phyloP scores from a whole-genome alignment of 2,888 invertebrate species.

The Lymantria monacha region DNA sequence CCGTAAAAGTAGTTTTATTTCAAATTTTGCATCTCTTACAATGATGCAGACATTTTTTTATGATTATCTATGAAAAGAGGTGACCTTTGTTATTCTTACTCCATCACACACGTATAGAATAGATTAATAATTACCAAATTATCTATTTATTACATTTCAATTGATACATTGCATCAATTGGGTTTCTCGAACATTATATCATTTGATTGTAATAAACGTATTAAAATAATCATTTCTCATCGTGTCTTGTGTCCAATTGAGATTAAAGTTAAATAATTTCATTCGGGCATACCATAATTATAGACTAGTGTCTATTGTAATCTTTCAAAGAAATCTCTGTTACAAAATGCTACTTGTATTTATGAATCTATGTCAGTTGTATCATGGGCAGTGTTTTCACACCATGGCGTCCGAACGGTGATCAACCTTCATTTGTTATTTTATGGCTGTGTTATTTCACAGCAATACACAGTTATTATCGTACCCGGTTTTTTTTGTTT shows the following conservation, averaged over 20 bases:
- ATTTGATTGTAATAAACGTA: conserved; percentile 40
- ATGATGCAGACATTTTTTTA: too few species aligned
- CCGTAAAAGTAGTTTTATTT: too few species aligned
- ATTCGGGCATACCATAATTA: background rate
- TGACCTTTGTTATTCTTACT: too few species aligned
- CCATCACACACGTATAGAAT: too few species aligned
- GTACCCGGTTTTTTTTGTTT: background rate
- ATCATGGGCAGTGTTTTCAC: conserved; percentile 9
- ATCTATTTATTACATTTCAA: background rate
- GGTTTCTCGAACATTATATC: conserved; percentile 36
- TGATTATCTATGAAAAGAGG: too few species aligned
- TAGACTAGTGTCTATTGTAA: background rate
- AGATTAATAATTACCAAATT: too few species aligned
- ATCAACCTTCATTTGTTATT: conserved; percentile 13
- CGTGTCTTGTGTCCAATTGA: conserved; percentile 19
- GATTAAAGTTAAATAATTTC: background rate
- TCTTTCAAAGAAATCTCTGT: conserved; percentile 23
- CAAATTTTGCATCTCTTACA: too few species aligned
- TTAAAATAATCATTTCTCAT: conserved; percentile 29
- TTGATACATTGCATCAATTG: background rate
- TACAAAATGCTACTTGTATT: conserved; percentile 44
- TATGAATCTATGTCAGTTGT: conserved; percentile 28
- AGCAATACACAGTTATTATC: background rate
- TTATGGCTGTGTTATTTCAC: background rate
- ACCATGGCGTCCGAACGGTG: conserved; percentile 19